Conservation (phyloP, 37 sponge, comb jelly and placozoan genomes). For the Diacarnus erythraeanus region DNA sequence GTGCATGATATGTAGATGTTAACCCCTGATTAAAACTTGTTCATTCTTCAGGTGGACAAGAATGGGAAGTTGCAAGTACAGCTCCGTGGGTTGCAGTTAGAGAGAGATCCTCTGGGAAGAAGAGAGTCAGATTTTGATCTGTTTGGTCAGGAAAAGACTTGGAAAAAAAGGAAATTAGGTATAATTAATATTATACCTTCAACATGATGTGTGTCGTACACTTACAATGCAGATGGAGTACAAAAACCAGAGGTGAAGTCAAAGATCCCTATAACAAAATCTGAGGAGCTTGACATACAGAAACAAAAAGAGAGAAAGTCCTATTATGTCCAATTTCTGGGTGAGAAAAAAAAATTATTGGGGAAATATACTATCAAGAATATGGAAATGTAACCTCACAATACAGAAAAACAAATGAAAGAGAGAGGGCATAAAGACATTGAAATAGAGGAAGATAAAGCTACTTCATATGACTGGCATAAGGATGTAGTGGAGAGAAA, state of each 20-base stretch:
- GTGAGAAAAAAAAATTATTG: neutral
- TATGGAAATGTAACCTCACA: no score
- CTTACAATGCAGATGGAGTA: no score
- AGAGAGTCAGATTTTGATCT: neutral
- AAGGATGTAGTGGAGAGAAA: slow-evolving; percentile 30
- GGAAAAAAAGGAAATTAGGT: neutral
- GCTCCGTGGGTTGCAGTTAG: neutral
- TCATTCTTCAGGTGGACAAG: no score
- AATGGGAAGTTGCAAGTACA: no score
- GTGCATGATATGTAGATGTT: neutral
- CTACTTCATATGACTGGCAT: slow-evolving; percentile 18
- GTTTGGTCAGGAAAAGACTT: neutral
- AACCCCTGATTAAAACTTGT: no score
- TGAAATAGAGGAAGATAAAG: slow-evolving; percentile 41
- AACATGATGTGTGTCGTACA: no score
- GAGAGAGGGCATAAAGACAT: slow-evolving; percentile 15
- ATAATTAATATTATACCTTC: no score
- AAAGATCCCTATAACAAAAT: neutral
- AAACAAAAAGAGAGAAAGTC: neutral
- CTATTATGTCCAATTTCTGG: neutral
- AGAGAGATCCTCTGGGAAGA: neutral
- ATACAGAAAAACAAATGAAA: slow-evolving; percentile 14
- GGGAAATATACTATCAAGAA: no score
- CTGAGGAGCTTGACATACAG: neutral
- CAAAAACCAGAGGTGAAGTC: neutral